Conservation (phyloP, 64 coral and sea anemone genomes). For the Cladopsammia gracilis region DNA sequence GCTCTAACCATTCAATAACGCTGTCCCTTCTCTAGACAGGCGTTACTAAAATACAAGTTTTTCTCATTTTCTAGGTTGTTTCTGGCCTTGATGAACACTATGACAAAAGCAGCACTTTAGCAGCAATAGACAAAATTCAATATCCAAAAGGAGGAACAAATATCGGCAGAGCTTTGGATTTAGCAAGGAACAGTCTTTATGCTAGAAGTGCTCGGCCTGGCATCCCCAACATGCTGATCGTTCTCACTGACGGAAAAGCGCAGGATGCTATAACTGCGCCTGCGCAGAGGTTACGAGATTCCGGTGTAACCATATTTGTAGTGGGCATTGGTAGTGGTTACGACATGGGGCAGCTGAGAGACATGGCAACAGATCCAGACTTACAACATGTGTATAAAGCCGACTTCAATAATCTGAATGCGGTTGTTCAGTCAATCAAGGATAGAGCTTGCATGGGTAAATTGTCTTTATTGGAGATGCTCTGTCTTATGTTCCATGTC, state of each 20-base stretch:
- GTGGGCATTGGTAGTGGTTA: constrained; percentile 56
- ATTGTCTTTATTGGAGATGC: not conserved
- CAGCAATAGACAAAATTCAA: constrained; percentile 11
- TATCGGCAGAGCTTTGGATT: constrained; percentile 10
- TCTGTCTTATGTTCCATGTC: not conserved
- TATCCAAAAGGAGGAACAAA: constrained; percentile 5
- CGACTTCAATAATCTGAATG: constrained; percentile 44
- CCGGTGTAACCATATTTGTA: constrained; percentile 36
- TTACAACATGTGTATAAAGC: constrained; percentile 61
- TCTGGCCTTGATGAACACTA: constrained; percentile 14
- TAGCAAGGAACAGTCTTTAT: not conserved
- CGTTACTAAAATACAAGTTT: not conserved
- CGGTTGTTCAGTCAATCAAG: constrained; percentile 52
- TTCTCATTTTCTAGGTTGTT: not conserved
- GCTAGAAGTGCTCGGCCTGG: not conserved
- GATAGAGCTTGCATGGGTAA: constrained; percentile 74
- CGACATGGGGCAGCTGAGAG: not conserved
- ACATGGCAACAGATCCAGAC: constrained; percentile 66
- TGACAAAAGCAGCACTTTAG: not conserved
- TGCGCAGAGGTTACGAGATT: constrained; percentile 27
- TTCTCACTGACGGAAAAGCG: constrained; percentile 21
- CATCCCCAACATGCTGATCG: constrained; percentile 6
- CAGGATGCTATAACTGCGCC: constrained; percentile 20
- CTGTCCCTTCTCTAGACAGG: no score
- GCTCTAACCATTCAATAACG: no score